phyloP scores from a whole-genome alignment of 2,797 vertebrate species.

The Acanthurus tractus region DNA sequence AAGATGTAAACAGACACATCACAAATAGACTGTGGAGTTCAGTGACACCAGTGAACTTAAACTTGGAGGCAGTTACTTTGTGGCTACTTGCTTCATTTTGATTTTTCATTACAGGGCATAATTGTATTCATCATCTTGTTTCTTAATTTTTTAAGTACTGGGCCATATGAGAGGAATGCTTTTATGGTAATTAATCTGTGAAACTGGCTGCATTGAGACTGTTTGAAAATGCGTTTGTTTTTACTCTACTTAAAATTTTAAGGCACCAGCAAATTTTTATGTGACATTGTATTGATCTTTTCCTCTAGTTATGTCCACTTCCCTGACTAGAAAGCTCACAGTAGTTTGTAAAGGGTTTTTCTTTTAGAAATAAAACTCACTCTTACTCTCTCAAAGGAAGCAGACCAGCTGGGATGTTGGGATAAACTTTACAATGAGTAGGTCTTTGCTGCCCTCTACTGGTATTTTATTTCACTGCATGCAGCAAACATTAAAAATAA shows the following conservation, averaged over 20 bases:
- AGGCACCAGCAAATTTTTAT: not conserved
- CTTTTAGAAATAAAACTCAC: slow-evolving; percentile 16
- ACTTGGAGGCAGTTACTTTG: slow-evolving; percentile 23
- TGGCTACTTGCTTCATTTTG: slow-evolving; percentile 16
- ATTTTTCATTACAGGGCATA: slow-evolving; percentile 8
- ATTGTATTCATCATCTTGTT: not conserved
- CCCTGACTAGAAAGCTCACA: not conserved
- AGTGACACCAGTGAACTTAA: slow-evolving; percentile 36
- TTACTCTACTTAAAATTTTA: not conserved
- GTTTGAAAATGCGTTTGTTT: not conserved
- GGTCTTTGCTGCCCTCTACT: slow-evolving; percentile 60
- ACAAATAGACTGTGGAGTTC: slow-evolving; percentile 49
- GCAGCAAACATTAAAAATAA: rapidly evolving
- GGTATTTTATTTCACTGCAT: not conserved
- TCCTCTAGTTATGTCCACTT: slow-evolving; percentile 1
- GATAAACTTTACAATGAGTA: not conserved
- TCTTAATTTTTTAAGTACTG: not conserved
- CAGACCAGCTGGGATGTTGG: not conserved
- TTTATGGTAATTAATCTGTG: not conserved
- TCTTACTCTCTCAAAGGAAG: not conserved
- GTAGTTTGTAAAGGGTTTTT: slow-evolving; percentile 10
- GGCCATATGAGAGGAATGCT: not conserved
- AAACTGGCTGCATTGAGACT: not conserved
- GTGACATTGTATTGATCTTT: not conserved
- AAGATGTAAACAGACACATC: slow-evolving; percentile 46